phyloP scores from a whole-genome alignment of 2,113 vertebrate species.

The Geococcyx californianus region DNA sequence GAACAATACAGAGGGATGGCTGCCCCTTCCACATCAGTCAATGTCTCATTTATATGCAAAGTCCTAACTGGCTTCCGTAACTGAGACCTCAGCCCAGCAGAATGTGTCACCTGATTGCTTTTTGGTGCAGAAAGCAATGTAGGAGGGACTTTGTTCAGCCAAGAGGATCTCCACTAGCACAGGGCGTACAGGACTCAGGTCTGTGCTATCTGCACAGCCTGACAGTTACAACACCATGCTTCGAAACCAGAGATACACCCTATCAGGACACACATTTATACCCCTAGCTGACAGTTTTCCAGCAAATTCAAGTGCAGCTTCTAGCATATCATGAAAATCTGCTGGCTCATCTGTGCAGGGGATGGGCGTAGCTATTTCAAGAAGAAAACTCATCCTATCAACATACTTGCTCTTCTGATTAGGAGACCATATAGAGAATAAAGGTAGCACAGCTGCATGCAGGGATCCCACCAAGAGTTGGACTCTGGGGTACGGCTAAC shows the following conservation, averaged over 20 bases:
- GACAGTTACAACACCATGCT: background rate
- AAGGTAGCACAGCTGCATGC: background rate
- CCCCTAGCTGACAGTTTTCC: background rate
- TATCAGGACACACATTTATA: background rate
- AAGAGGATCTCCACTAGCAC: background rate
- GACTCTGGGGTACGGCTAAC: background rate
- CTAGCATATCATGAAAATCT: background rate
- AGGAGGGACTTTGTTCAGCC: background rate
- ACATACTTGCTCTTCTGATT: background rate
- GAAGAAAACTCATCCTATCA: background rate
- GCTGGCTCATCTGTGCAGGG: background rate
- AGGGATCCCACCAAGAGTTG: background rate
- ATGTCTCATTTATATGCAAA: fast-evolving
- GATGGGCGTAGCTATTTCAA: background rate
- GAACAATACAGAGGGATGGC: fast-evolving
- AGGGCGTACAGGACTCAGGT: background rate
- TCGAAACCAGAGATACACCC: background rate
- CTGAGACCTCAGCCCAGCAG: background rate
- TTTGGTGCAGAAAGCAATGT: background rate
- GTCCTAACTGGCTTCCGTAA: background rate
- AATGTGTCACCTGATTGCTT: background rate
- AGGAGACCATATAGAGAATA: background rate
- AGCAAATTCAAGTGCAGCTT: background rate
- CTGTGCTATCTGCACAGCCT: background rate
- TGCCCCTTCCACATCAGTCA: background rate